phyloP scores from a whole-genome alignment of 92 coral and sea anemone species.

The Parazoanthus darwini region DNA sequence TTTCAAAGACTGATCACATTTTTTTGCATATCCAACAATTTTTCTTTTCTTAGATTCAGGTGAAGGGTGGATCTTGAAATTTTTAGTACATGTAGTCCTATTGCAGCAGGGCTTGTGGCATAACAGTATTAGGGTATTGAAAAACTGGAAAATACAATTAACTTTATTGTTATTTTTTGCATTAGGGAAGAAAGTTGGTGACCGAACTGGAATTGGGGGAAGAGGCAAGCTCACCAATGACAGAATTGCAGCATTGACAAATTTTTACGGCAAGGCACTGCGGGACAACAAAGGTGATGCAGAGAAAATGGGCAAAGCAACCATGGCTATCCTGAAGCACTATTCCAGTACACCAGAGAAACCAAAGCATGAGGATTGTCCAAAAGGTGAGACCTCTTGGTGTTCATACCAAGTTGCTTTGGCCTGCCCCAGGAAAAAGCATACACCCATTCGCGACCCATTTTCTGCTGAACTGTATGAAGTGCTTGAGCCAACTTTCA shows the following conservation, averaged over 20 bases:
- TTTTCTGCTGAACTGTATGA: background rate
- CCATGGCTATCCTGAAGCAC: conserved; percentile 62
- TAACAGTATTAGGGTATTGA: too few species aligned
- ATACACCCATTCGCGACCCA: conserved; percentile 54
- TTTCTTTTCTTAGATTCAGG: too few species aligned
- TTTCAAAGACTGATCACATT: too few species aligned
- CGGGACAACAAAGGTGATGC: conserved; percentile 38
- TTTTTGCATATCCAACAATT: too few species aligned
- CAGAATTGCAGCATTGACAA: conserved; percentile 32
- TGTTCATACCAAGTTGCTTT: conserved; percentile 54
- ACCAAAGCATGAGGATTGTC: conserved; percentile 66
- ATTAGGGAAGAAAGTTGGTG: conserved; percentile 18
- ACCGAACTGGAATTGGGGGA: conserved; percentile 29
- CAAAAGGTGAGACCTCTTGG: conserved; percentile 50
- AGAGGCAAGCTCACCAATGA: conserved; percentile 6
- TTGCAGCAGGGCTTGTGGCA: too few species aligned
- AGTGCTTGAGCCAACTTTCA: conserved; percentile 39
- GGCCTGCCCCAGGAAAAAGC: conserved; percentile 24
- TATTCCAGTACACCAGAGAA: conserved; percentile 58
- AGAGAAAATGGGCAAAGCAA: conserved; percentile 59
- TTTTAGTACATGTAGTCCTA: too few species aligned
- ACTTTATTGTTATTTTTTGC: too few species aligned
- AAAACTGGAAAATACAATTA: too few species aligned
- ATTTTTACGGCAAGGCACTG: conserved; percentile 36
- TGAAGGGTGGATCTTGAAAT: too few species aligned